Base-by-base conservation (phyloP, 2,113 vertebrate genomes). In the Gymnobelideus leadbeateri region DNA sequence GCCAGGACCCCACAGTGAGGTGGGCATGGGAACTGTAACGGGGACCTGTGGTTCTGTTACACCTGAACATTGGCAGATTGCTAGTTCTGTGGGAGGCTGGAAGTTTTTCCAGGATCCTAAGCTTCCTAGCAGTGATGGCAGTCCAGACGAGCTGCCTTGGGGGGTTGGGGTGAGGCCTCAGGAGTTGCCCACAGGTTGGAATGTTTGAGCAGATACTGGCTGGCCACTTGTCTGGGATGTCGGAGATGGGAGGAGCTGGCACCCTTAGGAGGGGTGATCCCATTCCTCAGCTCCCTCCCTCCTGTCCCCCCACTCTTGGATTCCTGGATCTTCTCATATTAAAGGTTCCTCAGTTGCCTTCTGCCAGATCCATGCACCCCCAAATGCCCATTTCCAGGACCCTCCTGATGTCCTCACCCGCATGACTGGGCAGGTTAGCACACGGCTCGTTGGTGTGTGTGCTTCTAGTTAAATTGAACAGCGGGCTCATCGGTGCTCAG, bases 381-480 rank as follows among this genome's bases (percentile, higher is more conserved):
- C 43, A 90, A 46, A 3, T 37, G 89, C 91, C 89, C 6, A 0
- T 89, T 3, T 31, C 92, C 51, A 51, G 47, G 49, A 77, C 31
- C 91, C 90, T 53, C 68, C 90, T 43, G 0, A 0, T 5, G 5
- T 3, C 90, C 37, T 84, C 16, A 50, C 2, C 57, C 0, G 25
- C 57, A 53, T 0, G 0, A 57, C 90, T 51, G 89, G 91, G n/a
- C 49, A 37, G 37, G 89, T 94, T 55, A 90, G 93, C 12, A 0
- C 89, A 10, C 1, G 51, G 94, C 93, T 92, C 91, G 43, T 47
- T 2, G 31, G 89, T 11, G 16, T 51, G 46, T 11, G 7, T 49
- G n/a, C 19, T 25, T 51, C 97, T 98, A 93, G 91, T 97, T 97
- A 98, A 92, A 26, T 8, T 3, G 84, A 93, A 68, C 28, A 9